Percentiles rank a stretch among this genome's conserved stretches.
phyloP scores from a whole-genome alignment of 1,140 invertebrate genomes.

The Aphelinus certus region DNA sequence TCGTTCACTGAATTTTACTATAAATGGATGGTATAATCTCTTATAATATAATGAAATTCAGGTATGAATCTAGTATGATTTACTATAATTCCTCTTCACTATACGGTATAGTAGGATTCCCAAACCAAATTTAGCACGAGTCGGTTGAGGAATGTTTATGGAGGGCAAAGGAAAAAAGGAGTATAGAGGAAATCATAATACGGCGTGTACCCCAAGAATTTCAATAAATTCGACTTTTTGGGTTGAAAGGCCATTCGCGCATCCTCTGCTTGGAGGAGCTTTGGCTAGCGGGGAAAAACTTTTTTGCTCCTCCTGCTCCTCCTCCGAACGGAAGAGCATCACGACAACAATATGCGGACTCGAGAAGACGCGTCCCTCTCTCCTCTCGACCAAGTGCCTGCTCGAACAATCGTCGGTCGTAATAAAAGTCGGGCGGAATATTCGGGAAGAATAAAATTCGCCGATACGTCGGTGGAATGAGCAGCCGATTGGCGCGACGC shows the following conservation, averaged over 20 bases:
- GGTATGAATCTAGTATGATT: too few relatives aligned
- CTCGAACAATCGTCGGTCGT: slow-evolving; percentile 27
- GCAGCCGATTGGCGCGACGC: slow-evolving; percentile 41
- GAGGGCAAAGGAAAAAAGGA: neutral
- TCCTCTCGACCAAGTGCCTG: too few relatives aligned
- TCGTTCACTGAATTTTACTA: too few relatives aligned
- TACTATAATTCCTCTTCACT: too few relatives aligned
- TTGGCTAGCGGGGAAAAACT: slow-evolving; percentile 1
- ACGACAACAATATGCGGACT: slow-evolving; percentile 22
- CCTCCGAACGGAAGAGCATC: neutral
- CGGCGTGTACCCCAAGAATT: neutral
- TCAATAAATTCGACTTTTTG: slow-evolving; percentile 18
- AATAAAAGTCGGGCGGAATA: slow-evolving; percentile 39
- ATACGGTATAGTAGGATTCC: too few relatives aligned
- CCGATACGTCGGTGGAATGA: slow-evolving; percentile 43
- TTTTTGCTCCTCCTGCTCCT: neutral
- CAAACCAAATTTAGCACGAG: too few relatives aligned
- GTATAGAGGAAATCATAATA: neutral
- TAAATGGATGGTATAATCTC: too few relatives aligned
- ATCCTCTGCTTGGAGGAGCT: neutral
- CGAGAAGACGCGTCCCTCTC: too few relatives aligned
- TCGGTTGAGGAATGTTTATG: too few relatives aligned
- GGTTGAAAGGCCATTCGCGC: neutral
- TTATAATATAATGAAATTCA: too few relatives aligned
- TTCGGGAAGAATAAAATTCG: slow-evolving; percentile 48